These are phyloP conservation scores for Telenomus remus DNA, from an alignment of 1,140 invertebrate species.

Conservation along the genomic window DNA sequence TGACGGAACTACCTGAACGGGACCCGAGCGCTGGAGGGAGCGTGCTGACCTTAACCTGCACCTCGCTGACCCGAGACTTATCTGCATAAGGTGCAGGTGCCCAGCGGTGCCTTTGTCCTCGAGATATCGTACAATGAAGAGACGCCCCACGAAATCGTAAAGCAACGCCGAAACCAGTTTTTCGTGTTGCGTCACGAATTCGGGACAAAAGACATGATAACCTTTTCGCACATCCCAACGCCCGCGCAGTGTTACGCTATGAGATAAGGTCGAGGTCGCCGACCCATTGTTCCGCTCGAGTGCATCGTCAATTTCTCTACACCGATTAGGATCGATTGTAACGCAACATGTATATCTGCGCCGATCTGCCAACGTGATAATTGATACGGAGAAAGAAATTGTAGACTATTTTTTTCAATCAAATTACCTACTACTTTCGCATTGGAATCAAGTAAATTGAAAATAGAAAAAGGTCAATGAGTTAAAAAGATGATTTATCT, in stretches of 20 bases:
- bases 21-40: constrained; percentile 41
- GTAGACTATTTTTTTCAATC: too few relatives aligned
- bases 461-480: too few relatives aligned
- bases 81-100: constrained; percentile 64
- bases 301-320: neutral
- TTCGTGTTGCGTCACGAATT: constrained; percentile 28
- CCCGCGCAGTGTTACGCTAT: constrained; percentile 21
- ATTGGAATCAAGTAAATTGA: too few relatives aligned
- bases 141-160: constrained; percentile 55
- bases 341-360: too few relatives aligned
- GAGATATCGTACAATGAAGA: constrained; percentile 55
- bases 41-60: constrained; percentile 60
- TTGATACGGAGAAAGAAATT: too few relatives aligned
- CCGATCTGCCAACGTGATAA: too few relatives aligned
- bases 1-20: constrained; percentile 53
- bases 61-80: constrained; percentile 58
- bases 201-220: constrained; percentile 52
- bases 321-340: constrained; percentile 13
- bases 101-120: constrained; percentile 57
- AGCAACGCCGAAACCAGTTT: constrained; percentile 55
- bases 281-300: constrained; percentile 18
- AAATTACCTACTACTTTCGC: too few relatives aligned
- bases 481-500: too few relatives aligned
- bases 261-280: constrained; percentile 35
- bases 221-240: constrained; percentile 45